Evolutionary conservation across 2,113 vertebrate genomes (phyloP).

Genomic region (Nibea albiflora): DNA sequence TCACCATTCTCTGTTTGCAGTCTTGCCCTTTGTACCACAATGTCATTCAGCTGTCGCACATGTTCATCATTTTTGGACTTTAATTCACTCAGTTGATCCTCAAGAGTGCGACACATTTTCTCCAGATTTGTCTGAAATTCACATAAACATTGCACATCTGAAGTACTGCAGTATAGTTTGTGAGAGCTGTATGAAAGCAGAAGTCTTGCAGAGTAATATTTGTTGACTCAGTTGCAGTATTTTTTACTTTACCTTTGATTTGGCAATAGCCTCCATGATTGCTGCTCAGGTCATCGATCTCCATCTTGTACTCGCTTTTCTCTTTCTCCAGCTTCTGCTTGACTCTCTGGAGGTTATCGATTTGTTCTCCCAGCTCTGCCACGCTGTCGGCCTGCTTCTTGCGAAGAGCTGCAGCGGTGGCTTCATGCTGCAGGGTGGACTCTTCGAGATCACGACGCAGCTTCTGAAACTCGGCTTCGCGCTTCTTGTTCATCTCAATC

Average conservation of each 20-base stretch:
- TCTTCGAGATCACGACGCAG: conserved; percentile 86
- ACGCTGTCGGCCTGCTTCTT: conserved; percentile 92
- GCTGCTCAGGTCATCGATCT: conserved; percentile 89
- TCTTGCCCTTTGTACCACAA: conserved; percentile 85
- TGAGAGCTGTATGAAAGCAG: not conserved
- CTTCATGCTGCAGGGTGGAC: conserved; percentile 93
- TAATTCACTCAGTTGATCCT: conserved; percentile 92
- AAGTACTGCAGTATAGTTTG: not conserved
- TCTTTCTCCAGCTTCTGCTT: conserved; percentile 97
- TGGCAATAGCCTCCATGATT: conserved; percentile 90
- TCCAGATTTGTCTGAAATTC: conserved; percentile 87
- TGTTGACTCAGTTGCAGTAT: not conserved
- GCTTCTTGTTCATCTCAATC: conserved; percentile 94
- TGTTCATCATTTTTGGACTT: conserved; percentile 91
- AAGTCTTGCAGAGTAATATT: not conserved
- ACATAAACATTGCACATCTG: not conserved
- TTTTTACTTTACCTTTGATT: conserved; percentile 82
- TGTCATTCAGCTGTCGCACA: conserved; percentile 87
- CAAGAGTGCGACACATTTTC: conserved; percentile 90
- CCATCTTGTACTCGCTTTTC: conserved; percentile 95
- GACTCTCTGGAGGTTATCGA: conserved; percentile 92
- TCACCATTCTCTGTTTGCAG: conserved; percentile 87
- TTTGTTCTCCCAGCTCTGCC: conserved; percentile 92
- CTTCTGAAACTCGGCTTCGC: conserved; percentile 92
- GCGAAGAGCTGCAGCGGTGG: conserved; percentile 85